Conservation (phyloP, 2,797 vertebrate species). For the Typhlichthys subterraneus region DNA sequence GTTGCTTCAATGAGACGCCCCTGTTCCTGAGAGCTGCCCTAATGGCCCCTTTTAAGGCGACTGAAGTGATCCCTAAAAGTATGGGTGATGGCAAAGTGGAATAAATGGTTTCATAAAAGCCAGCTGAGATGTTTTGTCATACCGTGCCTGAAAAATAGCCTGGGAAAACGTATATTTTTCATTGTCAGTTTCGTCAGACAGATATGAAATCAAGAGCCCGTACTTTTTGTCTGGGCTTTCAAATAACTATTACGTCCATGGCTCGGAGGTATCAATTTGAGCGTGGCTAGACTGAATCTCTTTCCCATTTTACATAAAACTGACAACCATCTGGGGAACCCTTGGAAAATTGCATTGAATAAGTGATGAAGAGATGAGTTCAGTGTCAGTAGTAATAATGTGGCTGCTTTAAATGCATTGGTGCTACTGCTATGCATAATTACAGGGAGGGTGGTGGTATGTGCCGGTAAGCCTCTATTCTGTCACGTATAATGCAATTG, state of each 20-base stretch:
- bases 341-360: constrained; percentile 68
- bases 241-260: constrained; percentile 44
- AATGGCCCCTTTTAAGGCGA: constrained; percentile 68
- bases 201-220: constrained; percentile 33
- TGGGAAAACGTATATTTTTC: constrained; percentile 56
- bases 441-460: constrained; percentile 45
- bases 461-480: constrained; percentile 52
- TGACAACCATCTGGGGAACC: constrained; percentile 68
- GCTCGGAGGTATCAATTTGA: constrained; percentile 54
- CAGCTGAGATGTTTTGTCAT: constrained; percentile 59
- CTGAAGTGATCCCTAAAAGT: constrained; percentile 67
- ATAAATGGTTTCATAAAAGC: constrained; percentile 75
- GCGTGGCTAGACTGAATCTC: constrained; percentile 50
- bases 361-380: constrained; percentile 70
- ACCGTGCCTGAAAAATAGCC: constrained; percentile 45
- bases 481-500: constrained; percentile 51
- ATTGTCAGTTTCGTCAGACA: constrained; percentile 60
- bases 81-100: constrained; percentile 66
- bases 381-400: constrained; percentile 72
- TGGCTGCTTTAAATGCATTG: constrained; percentile 71
- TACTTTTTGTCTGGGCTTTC: constrained; percentile 48
- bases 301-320: constrained; percentile 63
- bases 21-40: constrained; percentile 55
- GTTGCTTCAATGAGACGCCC: constrained; percentile 39
- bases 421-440: constrained; percentile 64